Evolutionary conservation across 2,113 vertebrate genomes (phyloP).

Genomic region (Psophia crepitans): DNA sequence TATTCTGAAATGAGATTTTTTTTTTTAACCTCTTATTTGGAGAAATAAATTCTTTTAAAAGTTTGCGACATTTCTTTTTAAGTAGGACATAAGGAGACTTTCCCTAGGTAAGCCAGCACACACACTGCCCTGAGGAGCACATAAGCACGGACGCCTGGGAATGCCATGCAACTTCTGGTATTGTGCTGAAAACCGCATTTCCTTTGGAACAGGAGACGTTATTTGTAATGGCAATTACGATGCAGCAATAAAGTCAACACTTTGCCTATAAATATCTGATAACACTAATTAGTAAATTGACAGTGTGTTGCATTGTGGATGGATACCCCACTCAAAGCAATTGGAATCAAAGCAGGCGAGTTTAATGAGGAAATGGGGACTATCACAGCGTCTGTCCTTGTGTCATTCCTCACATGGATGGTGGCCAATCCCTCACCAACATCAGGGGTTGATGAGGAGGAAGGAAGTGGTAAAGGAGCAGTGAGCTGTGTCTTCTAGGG

Average conservation of each 20-base stretch:
- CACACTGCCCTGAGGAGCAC: neutral
- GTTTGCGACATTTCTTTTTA: neutral
- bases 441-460: neutral
- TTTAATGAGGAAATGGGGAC: neutral
- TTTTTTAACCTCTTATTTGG: neutral
- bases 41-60: neutral
- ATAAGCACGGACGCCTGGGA: neutral
- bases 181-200: accelerated
- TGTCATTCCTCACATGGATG: neutral
- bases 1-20: neutral
- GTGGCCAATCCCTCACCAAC: neutral
- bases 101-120: neutral
- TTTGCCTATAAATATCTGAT: neutral
- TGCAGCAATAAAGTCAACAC: neutral
- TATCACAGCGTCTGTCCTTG: neutral
- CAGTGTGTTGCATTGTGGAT: neutral
- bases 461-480: neutral
- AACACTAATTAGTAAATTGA: neutral
- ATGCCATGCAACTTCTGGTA: neutral
- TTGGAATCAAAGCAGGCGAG: accelerated
- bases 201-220: neutral
- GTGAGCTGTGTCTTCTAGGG: neutral
- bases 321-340: neutral
- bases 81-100: neutral
- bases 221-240: neutral